phyloP scores from a whole-genome alignment of 2,113 vertebrate genomes.

The Neoarius graeffei region DNA sequence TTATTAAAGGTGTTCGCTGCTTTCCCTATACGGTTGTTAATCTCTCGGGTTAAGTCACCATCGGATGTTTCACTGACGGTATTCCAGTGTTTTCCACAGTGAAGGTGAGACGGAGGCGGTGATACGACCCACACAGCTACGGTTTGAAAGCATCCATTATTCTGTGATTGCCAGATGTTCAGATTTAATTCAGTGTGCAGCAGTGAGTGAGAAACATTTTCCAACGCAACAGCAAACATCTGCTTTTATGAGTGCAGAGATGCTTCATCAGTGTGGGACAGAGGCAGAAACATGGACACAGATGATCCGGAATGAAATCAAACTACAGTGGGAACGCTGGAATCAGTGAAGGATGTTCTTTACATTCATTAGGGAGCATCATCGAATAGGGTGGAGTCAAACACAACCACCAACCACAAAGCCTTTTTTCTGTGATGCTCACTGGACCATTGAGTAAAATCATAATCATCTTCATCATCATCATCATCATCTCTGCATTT shows the following conservation, averaged over 20 bases:
- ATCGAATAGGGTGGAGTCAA: background rate
- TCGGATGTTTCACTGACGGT: background rate
- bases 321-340: background rate
- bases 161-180: background rate
- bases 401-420: background rate
- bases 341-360: background rate
- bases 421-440: background rate
- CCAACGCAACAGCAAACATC: background rate
- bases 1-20: too few species aligned
- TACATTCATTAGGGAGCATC: background rate
- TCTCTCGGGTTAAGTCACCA: too few species aligned
- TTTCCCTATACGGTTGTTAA: too few species aligned
- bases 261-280: background rate
- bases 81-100: background rate
- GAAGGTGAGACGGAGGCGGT: background rate
- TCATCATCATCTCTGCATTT: background rate
- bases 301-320: background rate
- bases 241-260: background rate
- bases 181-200: background rate
- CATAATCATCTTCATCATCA: too few species aligned
- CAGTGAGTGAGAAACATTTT: background rate
- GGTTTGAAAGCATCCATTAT: background rate
- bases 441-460: background rate
- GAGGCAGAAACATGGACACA: background rate
- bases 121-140: background rate